Base-by-base conservation (phyloP, 2,113 vertebrate species). In the Pleuronectes platessa region DNA sequence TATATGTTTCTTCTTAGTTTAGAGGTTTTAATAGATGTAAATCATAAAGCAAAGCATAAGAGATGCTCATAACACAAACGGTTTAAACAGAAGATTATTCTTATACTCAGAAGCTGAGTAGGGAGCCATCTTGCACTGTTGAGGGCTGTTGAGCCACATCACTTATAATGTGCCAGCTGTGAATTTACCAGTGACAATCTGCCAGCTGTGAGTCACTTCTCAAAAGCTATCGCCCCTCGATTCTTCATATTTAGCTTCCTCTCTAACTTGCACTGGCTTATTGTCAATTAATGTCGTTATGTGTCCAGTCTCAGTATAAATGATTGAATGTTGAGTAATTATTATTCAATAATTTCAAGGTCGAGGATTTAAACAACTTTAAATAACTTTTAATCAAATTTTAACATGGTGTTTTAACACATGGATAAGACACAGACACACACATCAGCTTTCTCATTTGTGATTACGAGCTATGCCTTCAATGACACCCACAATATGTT, bases 21-120 rank as follows among this genome's bases (percentile, higher is more conserved):
- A 6, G 49, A 18, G 2, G 49, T 51, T 54, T n/a, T n/a, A 54
- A n/a, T n/a, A 7, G 51, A 20, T 54, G 51, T 54, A n/a, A 53
- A 15, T 20, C 51, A 8, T 53, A 47, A 47, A 17, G 45, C 14
- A 6, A 47, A 17, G 51, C 20, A n/a, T n/a, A 54, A 54, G 45
- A 54, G 20, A 6, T 20, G 21, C 21, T 49, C 11, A 47, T 49
- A 40, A 58, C 2, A 47, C 18, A 2, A 15, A 11, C 12, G 6
- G n/a, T 40, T 76, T 72, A 68, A 60, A 51, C 13, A 26, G 42
- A 63, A 75, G 31, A 61, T 75, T 55, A 79, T 75, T 63, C 35
- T 6, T 31, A 78, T 71, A 71, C 40, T 74, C 67, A 76, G 31
- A 60, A 59, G 61, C 55, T 71, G 62, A 68, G 26, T 12, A 7